Evolutionary conservation across 2,113 vertebrate species (phyloP).

Genomic region (Actenoides hombroni): DNA sequence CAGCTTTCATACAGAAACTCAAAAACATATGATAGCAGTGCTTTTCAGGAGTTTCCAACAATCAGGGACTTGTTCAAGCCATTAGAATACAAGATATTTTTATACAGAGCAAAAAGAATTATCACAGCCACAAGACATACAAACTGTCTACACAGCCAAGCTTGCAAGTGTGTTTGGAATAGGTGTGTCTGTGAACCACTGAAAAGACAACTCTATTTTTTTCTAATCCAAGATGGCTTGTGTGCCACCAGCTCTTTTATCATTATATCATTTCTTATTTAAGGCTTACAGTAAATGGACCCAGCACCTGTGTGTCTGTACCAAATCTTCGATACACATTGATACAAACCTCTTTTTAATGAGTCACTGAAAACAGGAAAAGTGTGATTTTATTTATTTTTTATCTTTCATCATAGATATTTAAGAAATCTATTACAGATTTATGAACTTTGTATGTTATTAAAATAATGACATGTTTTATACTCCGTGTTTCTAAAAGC

Average conservation of each 20-base stretch:
- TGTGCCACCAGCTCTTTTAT: fast-evolving
- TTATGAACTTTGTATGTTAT: neutral
- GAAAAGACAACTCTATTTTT: neutral
- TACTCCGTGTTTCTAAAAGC: neutral
- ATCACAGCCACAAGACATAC: neutral
- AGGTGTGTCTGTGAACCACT: neutral
- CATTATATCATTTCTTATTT: neutral
- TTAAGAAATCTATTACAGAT: neutral
- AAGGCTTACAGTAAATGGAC: neutral
- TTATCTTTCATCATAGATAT: neutral
- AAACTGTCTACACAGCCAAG: neutral
- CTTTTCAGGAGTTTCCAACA: neutral
- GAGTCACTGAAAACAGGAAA: neutral
- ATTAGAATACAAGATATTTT: neutral
- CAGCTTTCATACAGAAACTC: neutral
- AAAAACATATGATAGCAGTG: neutral
- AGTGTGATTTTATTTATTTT: neutral
- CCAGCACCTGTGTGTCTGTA: neutral
- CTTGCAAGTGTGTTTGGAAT: neutral
- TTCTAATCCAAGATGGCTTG: neutral
- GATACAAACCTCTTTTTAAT: neutral
- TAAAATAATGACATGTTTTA: neutral
- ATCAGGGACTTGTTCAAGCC: neutral
- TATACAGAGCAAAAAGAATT: neutral
- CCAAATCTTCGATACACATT: neutral